A percentile compares a stretch with the other conserved stretches of the same genome.
These are phyloP conservation scores for Saxicola maurus DNA, from an alignment of 2,797 vertebrate genomes.

Conservation along the genomic window DNA sequence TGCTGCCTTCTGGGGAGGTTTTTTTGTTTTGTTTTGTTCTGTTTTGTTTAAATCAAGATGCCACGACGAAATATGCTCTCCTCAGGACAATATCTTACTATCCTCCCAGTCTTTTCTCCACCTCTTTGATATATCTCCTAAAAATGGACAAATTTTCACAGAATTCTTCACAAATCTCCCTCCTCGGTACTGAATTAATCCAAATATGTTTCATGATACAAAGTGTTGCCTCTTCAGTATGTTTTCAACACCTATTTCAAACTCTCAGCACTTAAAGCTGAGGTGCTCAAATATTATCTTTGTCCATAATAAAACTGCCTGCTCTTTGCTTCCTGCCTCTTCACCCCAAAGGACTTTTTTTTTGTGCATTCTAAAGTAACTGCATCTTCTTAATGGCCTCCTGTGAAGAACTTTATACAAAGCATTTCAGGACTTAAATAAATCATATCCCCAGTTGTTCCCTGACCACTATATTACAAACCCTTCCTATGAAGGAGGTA, in stretches of 20 bases:
- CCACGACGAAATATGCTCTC: neutral
- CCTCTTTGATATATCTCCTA: neutral
- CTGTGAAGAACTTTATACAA: conserved; percentile 5
- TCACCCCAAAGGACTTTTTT: neutral
- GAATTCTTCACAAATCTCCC: neutral
- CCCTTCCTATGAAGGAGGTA: conserved; percentile 9
- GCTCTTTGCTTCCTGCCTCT: neutral
- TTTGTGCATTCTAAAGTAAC: neutral
- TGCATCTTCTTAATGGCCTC: conserved; percentile 29
- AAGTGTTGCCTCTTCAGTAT: neutral
- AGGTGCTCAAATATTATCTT: neutral
- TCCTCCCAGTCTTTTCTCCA: neutral
- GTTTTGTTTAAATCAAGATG: neutral
- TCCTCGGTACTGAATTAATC: neutral
- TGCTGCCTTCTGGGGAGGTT: neutral
- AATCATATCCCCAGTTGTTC: conserved; percentile 34
- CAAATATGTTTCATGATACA: neutral
- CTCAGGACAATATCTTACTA: neutral
- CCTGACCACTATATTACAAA: neutral
- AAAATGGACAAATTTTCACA: neutral
- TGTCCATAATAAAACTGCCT: neutral
- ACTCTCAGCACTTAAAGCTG: neutral
- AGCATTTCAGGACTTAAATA: conserved; percentile 45
- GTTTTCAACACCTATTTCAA: neutral
- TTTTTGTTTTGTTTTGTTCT: neutral